A percentile compares a stretch with the other conserved stretches of the same genome.
Conservation (phyloP, 2,888 invertebrate genomes). For the Lycaena phlaeas region DNA sequence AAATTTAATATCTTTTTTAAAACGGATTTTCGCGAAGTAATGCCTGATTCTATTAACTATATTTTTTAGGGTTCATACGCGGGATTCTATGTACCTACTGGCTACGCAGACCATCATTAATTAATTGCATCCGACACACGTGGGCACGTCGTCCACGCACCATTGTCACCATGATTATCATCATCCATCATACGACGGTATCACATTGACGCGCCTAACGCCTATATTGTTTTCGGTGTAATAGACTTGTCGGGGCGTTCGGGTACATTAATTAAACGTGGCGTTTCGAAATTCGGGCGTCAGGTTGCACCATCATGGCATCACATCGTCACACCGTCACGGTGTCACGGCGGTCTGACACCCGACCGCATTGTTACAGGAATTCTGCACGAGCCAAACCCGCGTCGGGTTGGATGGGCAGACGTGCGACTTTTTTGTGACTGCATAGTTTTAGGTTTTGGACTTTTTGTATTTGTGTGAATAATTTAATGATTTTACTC, state of each 20-base stretch:
- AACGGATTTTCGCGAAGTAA: no score
- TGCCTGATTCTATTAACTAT: no score
- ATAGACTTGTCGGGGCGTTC: conserved; percentile 25
- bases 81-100: no score
- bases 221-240: conserved; percentile 24
- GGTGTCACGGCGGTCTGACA: conserved; percentile 26
- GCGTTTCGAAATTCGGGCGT: conserved; percentile 21
- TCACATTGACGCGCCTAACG: conserved; percentile 19
- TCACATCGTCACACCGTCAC: no score
- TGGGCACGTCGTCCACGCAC: no score
- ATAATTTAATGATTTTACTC: no score
- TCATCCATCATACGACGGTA: conserved; percentile 17
- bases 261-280: conserved; percentile 28
- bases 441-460: no score
- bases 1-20: no score
- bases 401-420: conserved; percentile 3
- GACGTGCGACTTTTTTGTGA: conserved; percentile 12
- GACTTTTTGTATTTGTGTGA: no score
- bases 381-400: conserved; percentile 31
- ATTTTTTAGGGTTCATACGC: no score
- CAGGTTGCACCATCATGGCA: no score
- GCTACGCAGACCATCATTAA: background rate
- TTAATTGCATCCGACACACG: no score
- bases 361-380: conserved; percentile 46
- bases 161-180: conserved; percentile 8